phyloP scores from a whole-genome alignment of 2,888 invertebrate genomes.

The Lordiphosa fenestrarum region DNA sequence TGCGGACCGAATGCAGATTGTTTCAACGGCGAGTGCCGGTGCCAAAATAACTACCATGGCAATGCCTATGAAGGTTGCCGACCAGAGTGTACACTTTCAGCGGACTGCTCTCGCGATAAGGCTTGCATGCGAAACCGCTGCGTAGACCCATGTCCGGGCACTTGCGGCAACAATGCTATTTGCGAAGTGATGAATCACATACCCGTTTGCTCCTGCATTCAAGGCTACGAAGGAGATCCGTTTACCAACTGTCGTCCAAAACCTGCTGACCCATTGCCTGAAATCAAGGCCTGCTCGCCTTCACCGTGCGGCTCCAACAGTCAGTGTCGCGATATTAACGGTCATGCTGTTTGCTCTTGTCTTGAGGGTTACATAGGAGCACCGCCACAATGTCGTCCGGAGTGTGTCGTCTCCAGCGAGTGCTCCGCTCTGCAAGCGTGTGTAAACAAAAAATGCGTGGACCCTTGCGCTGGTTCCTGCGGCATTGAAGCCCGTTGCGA shows the following conservation, averaged over 20 bases:
- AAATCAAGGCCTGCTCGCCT: slow-evolving; percentile 84
- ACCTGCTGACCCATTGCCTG: slow-evolving; percentile 82
- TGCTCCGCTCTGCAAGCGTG: slow-evolving; percentile 91
- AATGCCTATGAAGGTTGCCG: slow-evolving; percentile 89
- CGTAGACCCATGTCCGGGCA: slow-evolving; percentile 86
- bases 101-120: slow-evolving; percentile 88
- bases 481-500: slow-evolving; percentile 88
- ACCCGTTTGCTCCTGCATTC: slow-evolving; percentile 88
- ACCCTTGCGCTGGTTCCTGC: slow-evolving; percentile 91
- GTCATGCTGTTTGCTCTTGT: slow-evolving; percentile 89
- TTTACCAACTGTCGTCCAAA: slow-evolving; percentile 85
- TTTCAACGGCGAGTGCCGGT: slow-evolving; percentile 90
- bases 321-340: slow-evolving; percentile 85
- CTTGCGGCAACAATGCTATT: slow-evolving; percentile 90
- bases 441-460: slow-evolving; percentile 88
- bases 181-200: slow-evolving; percentile 91
- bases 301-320: slow-evolving; percentile 90
- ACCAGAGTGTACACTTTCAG: slow-evolving; percentile 90
- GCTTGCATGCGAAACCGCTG: slow-evolving; percentile 89
- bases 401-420: slow-evolving; percentile 90
- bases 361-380: slow-evolving; percentile 88
- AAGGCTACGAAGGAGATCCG: slow-evolving; percentile 90
- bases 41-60: slow-evolving; percentile 88
- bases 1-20: slow-evolving; percentile 93
- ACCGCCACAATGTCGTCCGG: slow-evolving; percentile 92